These are phyloP conservation scores for Aphis gossypii DNA, from an alignment of 1,140 invertebrate genomes.

Conservation along the genomic window DNA sequence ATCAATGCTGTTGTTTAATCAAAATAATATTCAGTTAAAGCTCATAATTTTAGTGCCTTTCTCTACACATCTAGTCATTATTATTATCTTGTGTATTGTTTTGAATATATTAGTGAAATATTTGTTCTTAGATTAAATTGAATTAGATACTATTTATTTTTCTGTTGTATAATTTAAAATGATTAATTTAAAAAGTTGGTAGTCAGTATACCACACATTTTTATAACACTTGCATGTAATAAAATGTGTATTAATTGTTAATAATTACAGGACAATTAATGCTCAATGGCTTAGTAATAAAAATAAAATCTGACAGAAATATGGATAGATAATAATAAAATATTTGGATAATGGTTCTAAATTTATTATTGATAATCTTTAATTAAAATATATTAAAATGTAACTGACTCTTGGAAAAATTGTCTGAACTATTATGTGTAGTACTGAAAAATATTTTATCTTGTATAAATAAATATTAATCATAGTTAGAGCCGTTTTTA, in stretches of 20 bases:
- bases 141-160: not conserved
- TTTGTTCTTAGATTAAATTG: not conserved
- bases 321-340: not conserved
- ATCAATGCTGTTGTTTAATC: slow-evolving; percentile 44
- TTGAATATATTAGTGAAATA: not conserved
- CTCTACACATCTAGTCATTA: slow-evolving; percentile 7
- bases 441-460: not conserved
- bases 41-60: slow-evolving; percentile 42
- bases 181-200: not conserved
- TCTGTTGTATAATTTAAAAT: not conserved
- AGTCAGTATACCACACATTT: not conserved
- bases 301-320: not conserved
- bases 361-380: not conserved
- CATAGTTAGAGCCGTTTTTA: no score
- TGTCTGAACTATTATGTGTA: no score
- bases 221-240: not conserved
- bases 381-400: not conserved
- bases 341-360: not conserved
- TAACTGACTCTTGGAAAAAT: not conserved
- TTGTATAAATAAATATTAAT: not conserved
- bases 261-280: not conserved
- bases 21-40: slow-evolving; percentile 33
- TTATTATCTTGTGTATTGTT: not conserved
- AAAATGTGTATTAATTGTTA: not conserved
- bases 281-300: not conserved